A percentile compares a stretch with the other conserved stretches of the same genome.
Evolutionary conservation across 1,140 invertebrate species (phyloP).

Genomic region (Sesamia nonagrioides): DNA sequence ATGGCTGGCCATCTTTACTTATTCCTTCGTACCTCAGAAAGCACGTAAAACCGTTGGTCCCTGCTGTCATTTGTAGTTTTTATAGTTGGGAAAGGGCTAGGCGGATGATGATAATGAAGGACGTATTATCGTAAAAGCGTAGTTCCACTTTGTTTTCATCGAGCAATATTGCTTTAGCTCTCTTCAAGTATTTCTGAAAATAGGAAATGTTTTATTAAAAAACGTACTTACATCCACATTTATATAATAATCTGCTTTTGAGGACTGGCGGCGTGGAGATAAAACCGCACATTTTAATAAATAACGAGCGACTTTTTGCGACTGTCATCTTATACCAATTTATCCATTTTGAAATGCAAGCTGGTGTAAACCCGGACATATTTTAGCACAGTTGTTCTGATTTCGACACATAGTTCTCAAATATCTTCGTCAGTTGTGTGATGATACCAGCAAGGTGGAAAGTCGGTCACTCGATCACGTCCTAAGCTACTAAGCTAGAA

Average conservation of each 20-base stretch:
- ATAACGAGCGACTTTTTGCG: constrained; percentile 24
- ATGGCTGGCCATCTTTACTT: no score
- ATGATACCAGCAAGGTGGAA: constrained; percentile 51
- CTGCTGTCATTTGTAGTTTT: no score
- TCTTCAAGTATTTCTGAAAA: neutral
- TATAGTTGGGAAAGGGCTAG: no score
- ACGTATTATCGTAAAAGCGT: constrained; percentile 16
- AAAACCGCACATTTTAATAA: constrained; percentile 23
- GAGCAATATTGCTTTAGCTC: constrained; percentile 15
- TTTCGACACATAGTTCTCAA: constrained; percentile 57
- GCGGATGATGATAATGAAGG: no score
- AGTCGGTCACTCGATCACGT: constrained; percentile 60
- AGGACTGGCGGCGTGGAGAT: constrained; percentile 13
- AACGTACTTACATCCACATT: neutral
- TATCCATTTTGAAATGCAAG: constrained; percentile 25
- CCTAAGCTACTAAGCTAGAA: constrained; percentile 49
- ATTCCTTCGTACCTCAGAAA: no score
- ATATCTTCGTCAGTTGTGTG: constrained; percentile 49
- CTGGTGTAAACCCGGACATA: neutral
- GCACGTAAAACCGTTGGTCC: no score
- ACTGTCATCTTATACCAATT: constrained; percentile 13
- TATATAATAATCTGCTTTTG: constrained; percentile 18
- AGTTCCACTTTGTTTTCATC: constrained; percentile 15
- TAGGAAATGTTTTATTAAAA: neutral
- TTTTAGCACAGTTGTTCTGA: constrained; percentile 51